phyloP scores from a whole-genome alignment of 2,888 invertebrate species.

The Strigamia crassipes region DNA sequence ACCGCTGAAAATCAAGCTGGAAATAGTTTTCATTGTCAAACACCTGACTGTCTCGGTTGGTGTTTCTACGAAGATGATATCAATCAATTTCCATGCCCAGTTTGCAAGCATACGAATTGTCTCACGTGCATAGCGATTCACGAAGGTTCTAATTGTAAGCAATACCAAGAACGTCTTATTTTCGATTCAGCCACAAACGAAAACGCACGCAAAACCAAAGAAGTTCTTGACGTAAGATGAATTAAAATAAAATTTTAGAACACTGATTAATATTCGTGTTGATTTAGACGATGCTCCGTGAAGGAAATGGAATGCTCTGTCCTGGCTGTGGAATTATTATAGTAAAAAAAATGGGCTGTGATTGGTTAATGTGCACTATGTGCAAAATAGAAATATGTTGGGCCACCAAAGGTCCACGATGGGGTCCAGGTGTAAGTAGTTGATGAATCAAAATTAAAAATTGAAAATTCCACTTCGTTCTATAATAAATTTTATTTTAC shows the following conservation, averaged over 20 bases:
- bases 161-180: slow-evolving; percentile 72
- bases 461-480: slow-evolving; percentile 45
- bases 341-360: slow-evolving; percentile 92
- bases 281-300: slow-evolving; percentile 71
- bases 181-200: slow-evolving; percentile 69
- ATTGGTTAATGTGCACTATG: slow-evolving; percentile 88
- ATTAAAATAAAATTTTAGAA: background rate
- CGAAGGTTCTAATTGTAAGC: slow-evolving; percentile 76
- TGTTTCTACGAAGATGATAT: slow-evolving; percentile 86
- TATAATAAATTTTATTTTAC: slow-evolving; percentile 54
- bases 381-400: slow-evolving; percentile 94
- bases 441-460: background rate
- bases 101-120: slow-evolving; percentile 79
- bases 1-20: slow-evolving; percentile 80
- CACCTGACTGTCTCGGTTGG: slow-evolving; percentile 86
- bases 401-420: slow-evolving; percentile 78
- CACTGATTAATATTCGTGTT: slow-evolving; percentile 13
- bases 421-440: slow-evolving; percentile 66
- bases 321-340: slow-evolving; percentile 83
- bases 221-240: slow-evolving; percentile 69
- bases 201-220: slow-evolving; percentile 74
- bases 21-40: slow-evolving; percentile 86
- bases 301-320: slow-evolving; percentile 84
- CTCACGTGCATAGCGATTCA: slow-evolving; percentile 86
- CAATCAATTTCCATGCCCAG: slow-evolving; percentile 80